A percentile compares a stretch with the other conserved stretches of the same genome.
Evolutionary conservation across 1,140 invertebrate genomes (phyloP).

Genomic region (Copidosoma floridanum): DNA sequence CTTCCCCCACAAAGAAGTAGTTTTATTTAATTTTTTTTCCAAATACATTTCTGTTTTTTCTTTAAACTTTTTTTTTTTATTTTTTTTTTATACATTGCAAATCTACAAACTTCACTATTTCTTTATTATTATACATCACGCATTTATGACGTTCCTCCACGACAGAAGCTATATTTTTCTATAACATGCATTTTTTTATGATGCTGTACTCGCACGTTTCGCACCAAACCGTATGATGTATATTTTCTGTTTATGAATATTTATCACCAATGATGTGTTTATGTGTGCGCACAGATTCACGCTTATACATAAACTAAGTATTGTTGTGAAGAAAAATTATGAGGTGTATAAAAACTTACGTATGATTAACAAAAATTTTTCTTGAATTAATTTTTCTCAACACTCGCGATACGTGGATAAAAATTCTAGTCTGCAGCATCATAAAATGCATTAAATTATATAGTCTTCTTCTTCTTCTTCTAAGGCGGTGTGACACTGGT

Average conservation of each 20-base stretch:
- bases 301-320: background rate
- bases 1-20: slow-evolving; percentile 54
- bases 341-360: too few relatives aligned
- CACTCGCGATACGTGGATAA: too few relatives aligned
- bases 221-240: slow-evolving; percentile 9
- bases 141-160: slow-evolving; percentile 28
- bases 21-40: slow-evolving; percentile 23
- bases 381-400: too few relatives aligned
- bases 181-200: background rate
- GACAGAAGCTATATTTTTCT: slow-evolving; percentile 16
- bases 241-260: slow-evolving; percentile 22
- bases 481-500: too few relatives aligned
- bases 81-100: slow-evolving; percentile 22
- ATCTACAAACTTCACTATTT: slow-evolving; percentile 21
- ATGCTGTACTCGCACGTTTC: background rate
- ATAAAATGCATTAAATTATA: too few relatives aligned
- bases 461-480: too few relatives aligned
- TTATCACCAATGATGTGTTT: slow-evolving; percentile 15
- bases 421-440: too few relatives aligned
- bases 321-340: background rate
- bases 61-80: slow-evolving; percentile 24
- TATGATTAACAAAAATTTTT: too few relatives aligned
- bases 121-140: slow-evolving; percentile 17
- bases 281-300: slow-evolving; percentile 19
- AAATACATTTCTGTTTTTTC: slow-evolving; percentile 13